phyloP scores from a whole-genome alignment of 2,113 vertebrate species.

The Sinocyclocheilus anophthalmus region DNA sequence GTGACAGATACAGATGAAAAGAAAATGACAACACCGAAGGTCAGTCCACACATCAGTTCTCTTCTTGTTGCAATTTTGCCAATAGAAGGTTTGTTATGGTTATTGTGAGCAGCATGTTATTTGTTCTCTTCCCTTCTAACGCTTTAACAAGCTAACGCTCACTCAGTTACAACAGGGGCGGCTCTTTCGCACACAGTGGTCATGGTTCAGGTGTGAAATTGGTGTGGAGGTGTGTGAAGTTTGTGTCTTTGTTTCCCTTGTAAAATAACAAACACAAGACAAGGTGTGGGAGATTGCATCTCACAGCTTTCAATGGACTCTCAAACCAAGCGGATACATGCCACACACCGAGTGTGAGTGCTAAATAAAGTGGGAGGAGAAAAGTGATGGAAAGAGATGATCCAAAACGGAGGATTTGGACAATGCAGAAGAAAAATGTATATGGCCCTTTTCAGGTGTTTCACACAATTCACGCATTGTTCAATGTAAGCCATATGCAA shows the following conservation, averaged over 20 bases:
- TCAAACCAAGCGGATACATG: constrained; percentile 40
- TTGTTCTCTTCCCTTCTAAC: background rate
- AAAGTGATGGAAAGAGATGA: background rate
- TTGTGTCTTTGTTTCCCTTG: constrained; percentile 22
- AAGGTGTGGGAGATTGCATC: constrained; percentile 45
- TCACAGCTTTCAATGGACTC: constrained; percentile 47
- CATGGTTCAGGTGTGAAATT: constrained; percentile 53
- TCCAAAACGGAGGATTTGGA: background rate
- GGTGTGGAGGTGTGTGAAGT: constrained; percentile 23
- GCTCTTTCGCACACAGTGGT: constrained; percentile 5
- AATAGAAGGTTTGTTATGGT: background rate
- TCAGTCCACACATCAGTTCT: background rate
- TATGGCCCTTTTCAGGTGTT: background rate
- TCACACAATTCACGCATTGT: background rate
- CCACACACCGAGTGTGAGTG: background rate
- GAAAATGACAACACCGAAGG: background rate
- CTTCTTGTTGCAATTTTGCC: background rate
- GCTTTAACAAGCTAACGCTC: constrained; percentile 32
- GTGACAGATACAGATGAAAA: background rate
- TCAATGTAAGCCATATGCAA: background rate
- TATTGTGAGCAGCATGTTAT: background rate
- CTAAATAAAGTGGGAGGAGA: background rate
- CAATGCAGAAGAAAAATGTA: background rate
- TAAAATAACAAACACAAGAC: constrained; percentile 18
- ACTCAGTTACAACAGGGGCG: constrained; percentile 3